Evolutionary conservation across 2,888 invertebrate species (phyloP), one percentile per base, ranked within the genome.

Genomic region (Lamellibrachia columna): DNA sequence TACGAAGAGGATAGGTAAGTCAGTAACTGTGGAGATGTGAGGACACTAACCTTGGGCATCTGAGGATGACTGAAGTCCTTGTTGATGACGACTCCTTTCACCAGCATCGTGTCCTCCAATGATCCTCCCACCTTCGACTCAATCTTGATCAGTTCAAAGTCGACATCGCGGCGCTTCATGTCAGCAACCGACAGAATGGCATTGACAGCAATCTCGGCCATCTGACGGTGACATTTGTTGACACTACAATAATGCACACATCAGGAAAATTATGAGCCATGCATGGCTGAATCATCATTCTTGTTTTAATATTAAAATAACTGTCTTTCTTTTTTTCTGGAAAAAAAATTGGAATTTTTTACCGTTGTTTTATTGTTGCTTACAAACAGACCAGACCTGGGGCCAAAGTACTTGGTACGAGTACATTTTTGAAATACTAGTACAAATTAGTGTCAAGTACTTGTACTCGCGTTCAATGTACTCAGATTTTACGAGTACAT

Each of bases 31-130:
- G 55, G 55, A 15, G 75, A n/a, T 22, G 22, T 22, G 3, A 22
- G n/a, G 91, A 53, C 52, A 90, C 93, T 75, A 94, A 97, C 98
- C 97, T 99, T 99, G 0, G 99, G 99, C 99, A 99, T 99, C 97
- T 99, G 99, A 90, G 99, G 99, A 97, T 99, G 99, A 95, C 99
- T 99, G 98, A 99, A 98, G 94, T 99, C 99, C 97, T 99, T 99
- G 96, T 99, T 99, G 22, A 99, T 98, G 93, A 99, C 98, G 0
- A 99, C 99, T 93, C 99, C 99, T 95, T 98, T 98, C 40, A 99
- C 99, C 93, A 99, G 97, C 97, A 98, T 97, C 0, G 99, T 99
- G 96, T 99, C 99, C 96, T 99, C 99, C 97, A 99, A 97, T 93
- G 98, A 98, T 3, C 99, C 99, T 40, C 99, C 99, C 92, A 98